phyloP scores from a whole-genome alignment of 2,797 vertebrate species.

The Coranthus polyacanthus region DNA sequence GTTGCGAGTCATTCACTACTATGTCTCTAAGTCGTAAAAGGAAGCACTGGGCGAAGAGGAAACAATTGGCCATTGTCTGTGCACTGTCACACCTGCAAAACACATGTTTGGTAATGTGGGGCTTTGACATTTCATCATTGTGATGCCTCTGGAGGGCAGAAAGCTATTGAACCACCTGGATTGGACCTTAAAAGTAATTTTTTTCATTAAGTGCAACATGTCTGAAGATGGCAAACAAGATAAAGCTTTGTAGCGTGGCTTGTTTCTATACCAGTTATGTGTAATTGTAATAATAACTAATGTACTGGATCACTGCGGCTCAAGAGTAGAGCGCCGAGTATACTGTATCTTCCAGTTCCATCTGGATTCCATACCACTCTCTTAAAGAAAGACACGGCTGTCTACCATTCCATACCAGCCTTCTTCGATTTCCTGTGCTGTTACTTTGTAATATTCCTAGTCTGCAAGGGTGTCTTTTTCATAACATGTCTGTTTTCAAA shows the following conservation, averaged over 20 bases:
- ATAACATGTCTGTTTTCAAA: conserved; percentile 25
- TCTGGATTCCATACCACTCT: conserved; percentile 23
- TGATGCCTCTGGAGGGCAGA: conserved; percentile 18
- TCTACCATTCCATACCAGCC: conserved; percentile 30
- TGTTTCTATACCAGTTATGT: neutral
- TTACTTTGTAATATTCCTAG: conserved; percentile 26
- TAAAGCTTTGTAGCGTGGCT: neutral
- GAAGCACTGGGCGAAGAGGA: conserved; percentile 31
- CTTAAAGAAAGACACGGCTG: conserved; percentile 30
- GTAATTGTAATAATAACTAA: conserved; percentile 1
- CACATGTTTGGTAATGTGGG: conserved; percentile 35
- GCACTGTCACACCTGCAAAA: conserved; percentile 62
- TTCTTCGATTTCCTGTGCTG: conserved; percentile 40
- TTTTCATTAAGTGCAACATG: neutral
- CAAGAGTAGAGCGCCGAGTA: neutral
- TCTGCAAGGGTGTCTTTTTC: conserved; percentile 20
- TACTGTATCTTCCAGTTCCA: conserved; percentile 23
- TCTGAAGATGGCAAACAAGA: conserved; percentile 7
- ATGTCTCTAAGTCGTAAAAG: conserved; percentile 34
- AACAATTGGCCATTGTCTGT: conserved; percentile 67
- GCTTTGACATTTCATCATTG: conserved; percentile 28
- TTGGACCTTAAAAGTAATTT: neutral
- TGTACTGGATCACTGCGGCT: neutral
- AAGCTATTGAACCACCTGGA: neutral
- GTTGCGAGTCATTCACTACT: conserved; percentile 20